These are phyloP conservation scores for Heliconius nattereri DNA, from an alignment of 1,140 invertebrate genomes.

Conservation along the genomic window DNA sequence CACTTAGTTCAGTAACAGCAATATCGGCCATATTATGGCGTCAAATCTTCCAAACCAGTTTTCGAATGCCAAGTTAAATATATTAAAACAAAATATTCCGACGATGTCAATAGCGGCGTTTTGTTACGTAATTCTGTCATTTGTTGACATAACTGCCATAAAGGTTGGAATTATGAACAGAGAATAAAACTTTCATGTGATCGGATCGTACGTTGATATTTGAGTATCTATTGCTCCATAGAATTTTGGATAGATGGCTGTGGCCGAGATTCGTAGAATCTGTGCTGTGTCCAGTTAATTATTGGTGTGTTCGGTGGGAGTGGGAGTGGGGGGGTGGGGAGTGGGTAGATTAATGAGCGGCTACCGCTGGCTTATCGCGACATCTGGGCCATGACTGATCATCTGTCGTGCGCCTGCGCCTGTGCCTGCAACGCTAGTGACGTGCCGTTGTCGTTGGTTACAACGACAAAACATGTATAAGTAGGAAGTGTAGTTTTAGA, in stretches of 20 bases:
- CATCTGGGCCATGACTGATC: constrained; percentile 80
- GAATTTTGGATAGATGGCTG: constrained; percentile 51
- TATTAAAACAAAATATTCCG: constrained; percentile 29
- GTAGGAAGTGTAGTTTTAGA: too few species aligned
- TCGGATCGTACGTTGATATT: constrained; percentile 45
- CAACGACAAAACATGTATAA: background rate
- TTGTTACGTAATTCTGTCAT: constrained; percentile 31
- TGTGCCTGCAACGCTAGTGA: constrained; percentile 59
- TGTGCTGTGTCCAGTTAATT: constrained; percentile 73
- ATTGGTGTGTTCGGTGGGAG: constrained; percentile 52
- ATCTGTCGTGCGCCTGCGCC: constrained; percentile 78
- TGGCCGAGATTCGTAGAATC: constrained; percentile 63
- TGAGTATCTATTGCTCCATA: constrained; percentile 48
- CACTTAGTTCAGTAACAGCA: constrained; percentile 19
- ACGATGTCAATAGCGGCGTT: constrained; percentile 30
- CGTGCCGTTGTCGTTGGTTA: background rate
- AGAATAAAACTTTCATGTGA: constrained; percentile 40
- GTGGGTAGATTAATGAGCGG: constrained; percentile 79
- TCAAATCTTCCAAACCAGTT: constrained; percentile 26
- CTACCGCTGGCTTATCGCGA: constrained; percentile 77
- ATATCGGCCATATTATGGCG: constrained; percentile 21
- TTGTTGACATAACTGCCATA: constrained; percentile 33
- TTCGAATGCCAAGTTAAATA: constrained; percentile 31
- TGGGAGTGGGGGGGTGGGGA: constrained; percentile 54
- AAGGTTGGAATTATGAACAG: constrained; percentile 16